Percentiles rank a stretch among this genome's conserved stretches.
Conservation (phyloP, 1,140 invertebrate species). For the Dreissena polymorpha region DNA sequence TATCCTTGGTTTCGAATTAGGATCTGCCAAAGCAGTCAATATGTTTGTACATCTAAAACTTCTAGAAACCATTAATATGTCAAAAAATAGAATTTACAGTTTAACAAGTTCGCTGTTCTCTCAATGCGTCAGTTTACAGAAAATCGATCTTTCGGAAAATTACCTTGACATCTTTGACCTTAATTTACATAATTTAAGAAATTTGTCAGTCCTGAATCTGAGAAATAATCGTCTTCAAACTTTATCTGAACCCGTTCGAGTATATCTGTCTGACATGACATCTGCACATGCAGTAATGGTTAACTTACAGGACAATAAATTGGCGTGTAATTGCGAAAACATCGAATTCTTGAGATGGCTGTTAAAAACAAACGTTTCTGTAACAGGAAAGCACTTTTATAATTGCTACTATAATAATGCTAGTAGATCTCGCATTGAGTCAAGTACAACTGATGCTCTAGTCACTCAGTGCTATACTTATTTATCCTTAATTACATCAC, state of each 20-base stretch:
- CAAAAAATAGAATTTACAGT: conserved; percentile 27
- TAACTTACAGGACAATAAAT: conserved; percentile 28
- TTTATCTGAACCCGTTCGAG: neutral
- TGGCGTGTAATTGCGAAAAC: conserved; percentile 37
- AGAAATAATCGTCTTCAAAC: conserved; percentile 15
- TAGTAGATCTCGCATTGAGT: neutral
- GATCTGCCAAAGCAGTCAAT: neutral
- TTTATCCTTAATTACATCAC: conserved; percentile 7
- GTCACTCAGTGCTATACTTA: conserved; percentile 31
- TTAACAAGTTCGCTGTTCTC: conserved; percentile 28
- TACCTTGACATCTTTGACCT: conserved; percentile 32
- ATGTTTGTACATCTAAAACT: conserved; percentile 8
- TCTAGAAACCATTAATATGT: conserved; percentile 12
- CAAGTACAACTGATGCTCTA: neutral
- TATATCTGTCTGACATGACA: neutral
- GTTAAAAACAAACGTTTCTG: conserved; percentile 1
- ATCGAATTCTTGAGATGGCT: conserved; percentile 46
- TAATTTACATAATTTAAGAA: neutral
- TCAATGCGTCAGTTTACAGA: neutral
- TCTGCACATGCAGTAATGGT: neutral
- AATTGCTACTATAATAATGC: conserved; percentile 22
- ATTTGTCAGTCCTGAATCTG: conserved; percentile 28
- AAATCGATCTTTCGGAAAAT: conserved; percentile 29
- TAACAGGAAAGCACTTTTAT: conserved; percentile 6
- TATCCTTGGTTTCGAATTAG: conserved; percentile 18